These are phyloP conservation scores for Tolypeutes matacus DNA, from an alignment of 2,797 vertebrate genomes.

Conservation along the genomic window DNA sequence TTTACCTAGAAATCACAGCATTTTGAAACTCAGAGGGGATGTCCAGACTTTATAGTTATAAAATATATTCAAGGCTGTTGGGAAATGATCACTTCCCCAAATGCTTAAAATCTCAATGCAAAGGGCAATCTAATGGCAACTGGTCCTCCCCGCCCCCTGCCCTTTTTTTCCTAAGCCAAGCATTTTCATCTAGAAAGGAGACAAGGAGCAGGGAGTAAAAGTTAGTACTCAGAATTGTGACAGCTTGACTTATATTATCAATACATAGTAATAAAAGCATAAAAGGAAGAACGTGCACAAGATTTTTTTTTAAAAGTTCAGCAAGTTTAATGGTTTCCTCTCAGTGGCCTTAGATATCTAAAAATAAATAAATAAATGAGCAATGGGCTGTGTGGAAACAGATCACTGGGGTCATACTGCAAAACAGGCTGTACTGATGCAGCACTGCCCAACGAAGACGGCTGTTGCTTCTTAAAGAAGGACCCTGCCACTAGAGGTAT, in stretches of 20 bases:
- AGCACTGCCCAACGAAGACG: neutral
- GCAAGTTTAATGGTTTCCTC: neutral
- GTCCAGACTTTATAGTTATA: neutral
- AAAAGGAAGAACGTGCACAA: neutral
- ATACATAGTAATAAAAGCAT: neutral
- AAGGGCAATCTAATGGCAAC: neutral
- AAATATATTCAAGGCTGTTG: neutral
- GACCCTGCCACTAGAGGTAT: neutral
- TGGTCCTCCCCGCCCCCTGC: neutral
- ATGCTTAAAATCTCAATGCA: constrained; percentile 18
- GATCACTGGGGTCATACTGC: neutral
- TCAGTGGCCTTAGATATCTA: neutral
- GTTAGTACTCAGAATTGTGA: neutral
- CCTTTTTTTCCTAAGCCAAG: neutral
- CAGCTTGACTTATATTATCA: neutral
- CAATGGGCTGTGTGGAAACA: too few species aligned
- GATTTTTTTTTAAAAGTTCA: too few species aligned
- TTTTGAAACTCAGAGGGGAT: neutral
- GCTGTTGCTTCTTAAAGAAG: neutral
- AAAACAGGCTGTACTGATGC: neutral
- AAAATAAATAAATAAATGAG: neutral
- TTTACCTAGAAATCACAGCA: neutral
- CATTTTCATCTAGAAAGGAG: neutral
- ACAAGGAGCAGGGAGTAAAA: neutral
- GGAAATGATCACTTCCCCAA: neutral